phyloP scores from a whole-genome alignment of 1,140 invertebrate species.

The Psilanteris sp. region DNA sequence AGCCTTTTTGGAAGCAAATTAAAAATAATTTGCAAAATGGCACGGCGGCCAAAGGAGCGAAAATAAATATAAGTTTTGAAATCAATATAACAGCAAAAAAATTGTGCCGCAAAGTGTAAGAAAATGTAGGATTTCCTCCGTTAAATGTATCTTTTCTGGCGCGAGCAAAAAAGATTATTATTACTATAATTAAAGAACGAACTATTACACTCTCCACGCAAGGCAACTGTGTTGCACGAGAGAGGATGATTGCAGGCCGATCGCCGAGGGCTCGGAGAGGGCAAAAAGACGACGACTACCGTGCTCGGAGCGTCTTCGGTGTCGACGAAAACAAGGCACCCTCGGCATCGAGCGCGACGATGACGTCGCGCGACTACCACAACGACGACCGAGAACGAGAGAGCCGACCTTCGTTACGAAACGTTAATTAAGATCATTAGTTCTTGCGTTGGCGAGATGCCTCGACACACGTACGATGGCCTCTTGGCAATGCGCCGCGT shows the following conservation, averaged over 20 bases:
- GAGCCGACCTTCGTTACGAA: constrained; percentile 73
- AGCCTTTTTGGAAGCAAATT: constrained; percentile 12
- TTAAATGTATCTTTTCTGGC: constrained; percentile 33
- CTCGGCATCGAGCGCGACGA: constrained; percentile 18
- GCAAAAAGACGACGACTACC: constrained; percentile 50
- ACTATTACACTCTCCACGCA: constrained; percentile 52
- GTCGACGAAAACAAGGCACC: constrained; percentile 51
- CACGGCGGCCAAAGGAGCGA: background rate
- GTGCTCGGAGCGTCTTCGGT: constrained; percentile 30
- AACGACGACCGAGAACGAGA: constrained; percentile 24
- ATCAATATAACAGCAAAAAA: constrained; percentile 33
- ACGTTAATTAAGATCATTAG: constrained; percentile 79
- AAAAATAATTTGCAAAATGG: constrained; percentile 6
- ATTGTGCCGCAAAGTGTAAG: constrained; percentile 18
- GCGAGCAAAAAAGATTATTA: constrained; percentile 44
- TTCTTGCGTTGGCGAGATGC: constrained; percentile 72
- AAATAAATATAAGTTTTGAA: constrained; percentile 30
- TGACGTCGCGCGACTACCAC: constrained; percentile 18
- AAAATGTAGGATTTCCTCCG: constrained; percentile 53
- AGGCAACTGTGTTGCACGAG: constrained; percentile 53
- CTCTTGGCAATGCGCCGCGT: constrained; percentile 69
- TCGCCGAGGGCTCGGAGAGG: constrained; percentile 35
- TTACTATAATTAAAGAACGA: constrained; percentile 59
- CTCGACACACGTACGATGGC: constrained; percentile 66
- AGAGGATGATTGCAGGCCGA: constrained; percentile 50